These are phyloP conservation scores for Rhinolophus sinicus DNA, from an alignment of 2,113 vertebrate species.

Conservation along the genomic window DNA sequence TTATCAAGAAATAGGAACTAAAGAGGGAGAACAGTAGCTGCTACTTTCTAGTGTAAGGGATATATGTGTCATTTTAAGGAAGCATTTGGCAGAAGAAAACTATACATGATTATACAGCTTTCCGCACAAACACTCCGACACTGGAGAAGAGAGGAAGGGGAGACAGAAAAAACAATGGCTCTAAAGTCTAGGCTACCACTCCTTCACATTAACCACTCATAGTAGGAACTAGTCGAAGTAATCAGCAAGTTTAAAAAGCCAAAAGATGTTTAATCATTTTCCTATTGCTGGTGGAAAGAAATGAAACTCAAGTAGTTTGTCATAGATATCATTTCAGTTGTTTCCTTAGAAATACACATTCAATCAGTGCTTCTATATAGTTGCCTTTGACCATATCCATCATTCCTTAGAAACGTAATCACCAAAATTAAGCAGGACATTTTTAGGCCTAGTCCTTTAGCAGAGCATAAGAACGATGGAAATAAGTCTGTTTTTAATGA, in stretches of 20 bases:
- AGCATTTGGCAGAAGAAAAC: background rate
- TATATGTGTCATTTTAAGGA: background rate
- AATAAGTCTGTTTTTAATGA: background rate
- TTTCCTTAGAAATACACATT: background rate
- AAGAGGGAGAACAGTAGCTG: background rate
- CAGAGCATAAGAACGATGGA: background rate
- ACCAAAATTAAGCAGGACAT: background rate
- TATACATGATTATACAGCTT: background rate
- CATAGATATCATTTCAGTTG: background rate
- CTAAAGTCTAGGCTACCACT: background rate
- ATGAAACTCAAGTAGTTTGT: background rate
- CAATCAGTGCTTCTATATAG: background rate
- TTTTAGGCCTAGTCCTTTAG: background rate
- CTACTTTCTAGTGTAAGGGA: background rate
- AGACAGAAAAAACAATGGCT: background rate
- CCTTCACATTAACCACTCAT: background rate
- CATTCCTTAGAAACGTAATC: background rate
- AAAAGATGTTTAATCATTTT: background rate
- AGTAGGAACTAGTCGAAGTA: background rate
- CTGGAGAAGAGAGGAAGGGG: background rate
- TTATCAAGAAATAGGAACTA: slow-evolving; percentile 12
- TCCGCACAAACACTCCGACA: background rate
- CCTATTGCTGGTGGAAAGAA: background rate
- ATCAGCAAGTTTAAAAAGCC: background rate
- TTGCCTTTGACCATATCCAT: background rate